Evolutionary conservation across 2,888 invertebrate species (phyloP).

Genomic region (Sylvicola cinctus): DNA sequence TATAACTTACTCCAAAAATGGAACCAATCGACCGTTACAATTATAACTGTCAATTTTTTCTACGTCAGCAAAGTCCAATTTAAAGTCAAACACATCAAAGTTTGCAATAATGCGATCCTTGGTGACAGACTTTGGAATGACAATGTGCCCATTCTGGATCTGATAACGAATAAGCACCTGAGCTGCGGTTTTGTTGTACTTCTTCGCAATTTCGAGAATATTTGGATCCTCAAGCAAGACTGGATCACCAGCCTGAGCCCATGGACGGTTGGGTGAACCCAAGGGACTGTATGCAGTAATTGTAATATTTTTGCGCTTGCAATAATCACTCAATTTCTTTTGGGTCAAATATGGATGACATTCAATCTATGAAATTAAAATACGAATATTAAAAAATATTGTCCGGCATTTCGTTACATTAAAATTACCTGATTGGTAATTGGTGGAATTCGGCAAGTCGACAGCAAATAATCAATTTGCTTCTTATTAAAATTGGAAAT

Average conservation of each 20-base stretch:
- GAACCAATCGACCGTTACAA: constrained; percentile 38
- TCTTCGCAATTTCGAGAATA: constrained; percentile 24
- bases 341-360: constrained; percentile 64
- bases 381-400: background rate
- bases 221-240: constrained; percentile 43
- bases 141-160: constrained; percentile 26
- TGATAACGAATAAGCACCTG: constrained; percentile 34
- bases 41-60: constrained; percentile 37
- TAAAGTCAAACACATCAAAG: constrained; percentile 30
- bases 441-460: constrained; percentile 37
- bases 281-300: constrained; percentile 71
- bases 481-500: constrained; percentile 57
- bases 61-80: constrained; percentile 28
- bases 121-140: constrained; percentile 30
- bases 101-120: constrained; percentile 24
- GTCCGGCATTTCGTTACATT: background rate
- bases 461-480: constrained; percentile 45
- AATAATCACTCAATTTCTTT: constrained; percentile 42
- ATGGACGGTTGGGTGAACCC: constrained; percentile 49
- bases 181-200: constrained; percentile 33
- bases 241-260: constrained; percentile 45
- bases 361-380: constrained; percentile 29
- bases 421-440: constrained; percentile 34
- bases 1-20: constrained; percentile 33
- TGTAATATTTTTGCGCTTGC: constrained; percentile 39